phyloP scores from a whole-genome alignment of 2,888 invertebrate genomes.

The Sinodicranocentrus sp. region DNA sequence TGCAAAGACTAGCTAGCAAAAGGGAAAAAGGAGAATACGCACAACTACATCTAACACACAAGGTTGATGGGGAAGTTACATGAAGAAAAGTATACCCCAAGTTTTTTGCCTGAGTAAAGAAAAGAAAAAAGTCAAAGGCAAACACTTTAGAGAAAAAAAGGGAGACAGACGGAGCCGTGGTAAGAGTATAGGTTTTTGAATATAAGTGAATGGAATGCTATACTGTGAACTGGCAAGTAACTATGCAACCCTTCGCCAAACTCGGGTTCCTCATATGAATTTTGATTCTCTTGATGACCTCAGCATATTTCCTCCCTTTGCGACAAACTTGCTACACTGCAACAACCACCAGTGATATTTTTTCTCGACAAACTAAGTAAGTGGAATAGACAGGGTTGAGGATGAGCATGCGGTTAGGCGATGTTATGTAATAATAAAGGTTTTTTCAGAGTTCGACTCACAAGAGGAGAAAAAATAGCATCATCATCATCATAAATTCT shows the following conservation, averaged over 20 bases:
- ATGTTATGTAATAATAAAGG: neutral
- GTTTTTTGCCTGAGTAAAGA: neutral
- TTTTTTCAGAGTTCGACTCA: neutral
- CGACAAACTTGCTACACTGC: constrained; percentile 23
- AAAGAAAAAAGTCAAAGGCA: constrained; percentile 28
- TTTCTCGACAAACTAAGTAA: too few species aligned
- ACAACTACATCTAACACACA: constrained; percentile 7
- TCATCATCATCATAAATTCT: constrained; percentile 21
- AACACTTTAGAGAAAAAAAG: constrained; percentile 6
- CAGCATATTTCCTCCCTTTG: constrained; percentile 67
- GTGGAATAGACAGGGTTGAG: too few species aligned
- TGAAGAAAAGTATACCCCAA: neutral
- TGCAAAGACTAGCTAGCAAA: constrained; percentile 31
- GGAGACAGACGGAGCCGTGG: neutral
- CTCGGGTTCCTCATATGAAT: constrained; percentile 71
- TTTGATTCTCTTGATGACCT: constrained; percentile 75
- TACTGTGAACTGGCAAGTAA: constrained; percentile 34
- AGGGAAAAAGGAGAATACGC: neutral
- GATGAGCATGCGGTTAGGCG: too few species aligned
- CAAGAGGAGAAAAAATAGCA: neutral
- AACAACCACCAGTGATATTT: neutral
- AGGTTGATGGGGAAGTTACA: neutral
- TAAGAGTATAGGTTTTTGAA: neutral
- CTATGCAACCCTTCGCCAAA: constrained; percentile 46
- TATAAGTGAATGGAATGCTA: neutral